phyloP scores from a whole-genome alignment of 2,888 invertebrate species.

The Celastrina argiolus region DNA sequence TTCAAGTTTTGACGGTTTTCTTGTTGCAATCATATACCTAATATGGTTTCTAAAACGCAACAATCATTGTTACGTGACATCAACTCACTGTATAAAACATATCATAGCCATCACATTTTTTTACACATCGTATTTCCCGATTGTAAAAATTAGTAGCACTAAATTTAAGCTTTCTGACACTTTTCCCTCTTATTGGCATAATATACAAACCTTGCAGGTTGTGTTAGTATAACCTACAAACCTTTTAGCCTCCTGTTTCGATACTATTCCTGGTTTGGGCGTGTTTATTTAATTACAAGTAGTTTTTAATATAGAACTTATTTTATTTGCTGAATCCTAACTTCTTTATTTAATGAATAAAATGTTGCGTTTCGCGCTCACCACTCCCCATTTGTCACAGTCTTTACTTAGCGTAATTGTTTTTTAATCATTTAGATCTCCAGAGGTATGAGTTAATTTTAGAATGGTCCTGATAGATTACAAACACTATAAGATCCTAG shows the following conservation, averaged over 20 bases:
- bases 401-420: not conserved
- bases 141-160: not conserved
- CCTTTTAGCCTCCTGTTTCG: not conserved
- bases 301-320: not conserved
- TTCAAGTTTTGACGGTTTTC: not conserved
- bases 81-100: slow-evolving; percentile 23
- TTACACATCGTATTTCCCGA: not conserved
- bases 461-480: not conserved
- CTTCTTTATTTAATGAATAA: too few relatives aligned
- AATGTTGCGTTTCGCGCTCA: too few relatives aligned
- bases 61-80: too few relatives aligned
- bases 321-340: not conserved
- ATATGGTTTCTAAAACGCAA: not conserved
- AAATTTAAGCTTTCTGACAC: not conserved
- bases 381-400: not conserved
- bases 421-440: not conserved
- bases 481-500: too few relatives aligned
- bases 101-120: not conserved
- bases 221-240: not conserved
- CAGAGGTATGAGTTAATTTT: not conserved
- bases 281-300: not conserved
- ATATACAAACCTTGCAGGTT: not conserved
- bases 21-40: not conserved
- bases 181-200: not conserved
- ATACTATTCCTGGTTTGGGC: not conserved